Percentiles rank a stretch among this genome's conserved stretches.
Conservation (phyloP, 2,113 vertebrate species). For the Raphicerus campestris region DNA sequence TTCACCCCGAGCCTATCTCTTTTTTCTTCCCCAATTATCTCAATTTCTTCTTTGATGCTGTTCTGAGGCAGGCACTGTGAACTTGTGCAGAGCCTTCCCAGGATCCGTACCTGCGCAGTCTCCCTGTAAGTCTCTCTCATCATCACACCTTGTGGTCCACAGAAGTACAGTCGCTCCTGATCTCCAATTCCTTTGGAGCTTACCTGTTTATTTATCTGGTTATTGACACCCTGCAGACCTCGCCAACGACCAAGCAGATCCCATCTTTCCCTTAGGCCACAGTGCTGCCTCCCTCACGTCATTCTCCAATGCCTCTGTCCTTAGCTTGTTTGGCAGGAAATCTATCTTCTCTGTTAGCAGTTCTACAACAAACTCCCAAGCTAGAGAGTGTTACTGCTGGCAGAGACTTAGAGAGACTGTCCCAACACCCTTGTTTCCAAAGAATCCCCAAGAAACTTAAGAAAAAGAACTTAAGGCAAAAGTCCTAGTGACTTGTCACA, state of each 20-base stretch:
- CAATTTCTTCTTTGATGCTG: not conserved
- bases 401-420: not conserved
- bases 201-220: not conserved
- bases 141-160: not conserved
- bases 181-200: not conserved
- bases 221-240: not conserved
- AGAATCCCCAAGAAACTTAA: not conserved
- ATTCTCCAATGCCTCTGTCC: rapidly evolving
- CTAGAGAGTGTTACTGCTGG: not conserved
- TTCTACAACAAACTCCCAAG: not conserved
- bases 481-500: not conserved
- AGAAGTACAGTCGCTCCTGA: not conserved
- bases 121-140: not conserved
- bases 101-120: rapidly evolving
- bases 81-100: not conserved
- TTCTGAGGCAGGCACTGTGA: not conserved
- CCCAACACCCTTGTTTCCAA: not conserved
- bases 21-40: not conserved
- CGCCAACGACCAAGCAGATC: not conserved
- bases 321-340: not conserved
- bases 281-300: rapidly evolving
- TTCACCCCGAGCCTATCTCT: not conserved
- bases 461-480: not conserved
- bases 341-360: not conserved
- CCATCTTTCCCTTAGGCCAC: not conserved